Evolutionary conservation across 2,888 invertebrate species (phyloP).

Genomic region (Sphaerophoria rueppellii): DNA sequence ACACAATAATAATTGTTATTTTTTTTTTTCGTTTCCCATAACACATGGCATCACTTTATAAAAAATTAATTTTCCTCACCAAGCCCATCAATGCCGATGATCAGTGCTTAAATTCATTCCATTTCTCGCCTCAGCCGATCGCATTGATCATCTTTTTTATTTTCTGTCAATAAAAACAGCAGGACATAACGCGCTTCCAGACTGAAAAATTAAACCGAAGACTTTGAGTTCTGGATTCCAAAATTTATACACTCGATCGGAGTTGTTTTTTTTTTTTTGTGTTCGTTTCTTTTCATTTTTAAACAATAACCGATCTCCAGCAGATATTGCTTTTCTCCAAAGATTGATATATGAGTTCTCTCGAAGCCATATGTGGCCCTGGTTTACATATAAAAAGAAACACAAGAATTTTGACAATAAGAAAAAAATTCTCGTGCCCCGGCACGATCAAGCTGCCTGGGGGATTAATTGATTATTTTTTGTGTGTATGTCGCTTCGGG

Average conservation of each 20-base stretch:
- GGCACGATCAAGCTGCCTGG: slow-evolving; percentile 31
- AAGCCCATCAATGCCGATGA: slow-evolving; percentile 18
- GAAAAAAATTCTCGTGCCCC: slow-evolving; percentile 2
- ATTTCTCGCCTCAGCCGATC: slow-evolving; percentile 1
- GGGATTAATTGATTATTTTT: slow-evolving; percentile 62
- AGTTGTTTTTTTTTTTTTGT: slow-evolving; percentile 2
- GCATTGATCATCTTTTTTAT: slow-evolving; percentile 71
- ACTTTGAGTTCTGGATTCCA: slow-evolving; percentile 30
- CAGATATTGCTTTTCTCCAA: slow-evolving; percentile 47
- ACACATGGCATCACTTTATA: slow-evolving; percentile 44
- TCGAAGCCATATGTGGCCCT: slow-evolving; percentile 57
- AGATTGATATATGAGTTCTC: slow-evolving; percentile 67
- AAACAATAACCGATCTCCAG: slow-evolving; percentile 63
- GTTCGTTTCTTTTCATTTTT: slow-evolving; percentile 9
- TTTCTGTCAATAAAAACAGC: slow-evolving; percentile 71
- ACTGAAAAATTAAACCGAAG: no score
- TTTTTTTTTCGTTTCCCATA: slow-evolving; percentile 16
- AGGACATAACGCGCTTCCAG: slow-evolving; percentile 69
- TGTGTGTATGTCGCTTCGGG: not conserved
- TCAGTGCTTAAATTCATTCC: not conserved
- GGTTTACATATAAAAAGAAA: slow-evolving; percentile 36
- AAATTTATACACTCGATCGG: not conserved
- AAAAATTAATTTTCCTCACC: slow-evolving; percentile 42
- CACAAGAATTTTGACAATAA: slow-evolving; percentile 11
- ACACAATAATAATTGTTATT: slow-evolving; percentile 4